phyloP scores from a whole-genome alignment of 2,797 vertebrate species.

The Zalophus californianus region DNA sequence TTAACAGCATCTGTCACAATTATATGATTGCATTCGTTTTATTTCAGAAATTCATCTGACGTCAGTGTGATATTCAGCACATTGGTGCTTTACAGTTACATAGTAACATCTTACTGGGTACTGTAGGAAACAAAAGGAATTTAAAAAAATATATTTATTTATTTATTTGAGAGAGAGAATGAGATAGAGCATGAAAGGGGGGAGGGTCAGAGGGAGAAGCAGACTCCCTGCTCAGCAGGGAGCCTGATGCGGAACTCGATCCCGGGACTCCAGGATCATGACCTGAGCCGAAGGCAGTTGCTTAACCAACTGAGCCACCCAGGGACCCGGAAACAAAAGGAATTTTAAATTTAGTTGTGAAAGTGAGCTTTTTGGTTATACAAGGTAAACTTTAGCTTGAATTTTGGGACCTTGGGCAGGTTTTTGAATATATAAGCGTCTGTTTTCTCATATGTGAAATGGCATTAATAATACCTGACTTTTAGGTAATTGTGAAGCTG shows the following conservation, averaged over 20 bases:
- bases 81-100: slow-evolving; percentile 5
- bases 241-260: too few species aligned
- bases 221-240: too few species aligned
- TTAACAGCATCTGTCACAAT: slow-evolving; percentile 6
- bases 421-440: background rate
- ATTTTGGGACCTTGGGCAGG: background rate
- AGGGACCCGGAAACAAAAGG: background rate
- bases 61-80: background rate
- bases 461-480: background rate
- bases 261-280: too few species aligned
- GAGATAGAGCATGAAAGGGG: too few species aligned
- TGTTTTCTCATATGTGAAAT: background rate
- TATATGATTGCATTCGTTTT: background rate
- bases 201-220: too few species aligned
- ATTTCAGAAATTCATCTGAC: slow-evolving; percentile 49
- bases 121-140: background rate
- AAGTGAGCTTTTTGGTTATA: slow-evolving; percentile 5
- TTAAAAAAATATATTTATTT: background rate
- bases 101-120: background rate
- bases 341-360: slow-evolving; percentile 19
- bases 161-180: too few species aligned
- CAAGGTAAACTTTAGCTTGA: background rate
- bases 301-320: too few species aligned
- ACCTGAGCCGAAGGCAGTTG: too few species aligned
- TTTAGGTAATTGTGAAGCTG: background rate